phyloP scores from a whole-genome alignment of 2,888 invertebrate species.

The Lycaena phlaeas region DNA sequence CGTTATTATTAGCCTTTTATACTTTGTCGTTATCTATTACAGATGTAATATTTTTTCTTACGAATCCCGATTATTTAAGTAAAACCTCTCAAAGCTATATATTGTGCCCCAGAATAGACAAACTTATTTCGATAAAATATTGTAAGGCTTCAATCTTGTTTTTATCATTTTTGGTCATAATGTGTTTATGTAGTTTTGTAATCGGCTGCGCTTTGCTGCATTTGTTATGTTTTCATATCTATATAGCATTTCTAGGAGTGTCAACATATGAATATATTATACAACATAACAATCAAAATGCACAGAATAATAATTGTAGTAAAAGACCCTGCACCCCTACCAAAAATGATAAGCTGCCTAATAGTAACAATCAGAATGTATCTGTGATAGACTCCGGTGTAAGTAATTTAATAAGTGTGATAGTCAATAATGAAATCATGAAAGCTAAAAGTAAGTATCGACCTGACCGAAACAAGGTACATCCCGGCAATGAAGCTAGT shows the following conservation, averaged over 20 bases:
- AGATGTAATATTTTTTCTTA: conserved; percentile 78
- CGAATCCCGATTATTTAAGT: conserved; percentile 73
- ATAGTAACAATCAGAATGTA: conserved; percentile 8
- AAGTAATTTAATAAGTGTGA: conserved; percentile 39
- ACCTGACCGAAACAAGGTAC: conserved; percentile 53
- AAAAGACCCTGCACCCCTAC: conserved; percentile 21
- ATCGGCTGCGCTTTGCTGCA: conserved; percentile 85
- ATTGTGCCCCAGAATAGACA: conserved; percentile 36
- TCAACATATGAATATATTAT: conserved; percentile 92
- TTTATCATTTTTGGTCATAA: conserved; percentile 57
- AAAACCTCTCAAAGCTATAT: conserved; percentile 65
- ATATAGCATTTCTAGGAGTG: conserved; percentile 86
- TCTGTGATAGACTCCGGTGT: conserved; percentile 15
- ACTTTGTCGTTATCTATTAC: conserved; percentile 80
- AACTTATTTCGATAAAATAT: conserved; percentile 26
- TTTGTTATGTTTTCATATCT: conserved; percentile 90
- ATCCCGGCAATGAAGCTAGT: conserved; percentile 37
- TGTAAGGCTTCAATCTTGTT: conserved; percentile 48
- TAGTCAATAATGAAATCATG: conserved; percentile 47
- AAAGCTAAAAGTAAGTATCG: conserved; percentile 46
- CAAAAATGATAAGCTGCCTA: conserved; percentile 13
- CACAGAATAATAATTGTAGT: neutral
- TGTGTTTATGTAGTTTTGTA: conserved; percentile 81
- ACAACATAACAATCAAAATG: conserved; percentile 32
- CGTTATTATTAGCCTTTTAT: conserved; percentile 79